Conservation (phyloP, 2,797 vertebrate species). For the Vireo griseus region DNA sequence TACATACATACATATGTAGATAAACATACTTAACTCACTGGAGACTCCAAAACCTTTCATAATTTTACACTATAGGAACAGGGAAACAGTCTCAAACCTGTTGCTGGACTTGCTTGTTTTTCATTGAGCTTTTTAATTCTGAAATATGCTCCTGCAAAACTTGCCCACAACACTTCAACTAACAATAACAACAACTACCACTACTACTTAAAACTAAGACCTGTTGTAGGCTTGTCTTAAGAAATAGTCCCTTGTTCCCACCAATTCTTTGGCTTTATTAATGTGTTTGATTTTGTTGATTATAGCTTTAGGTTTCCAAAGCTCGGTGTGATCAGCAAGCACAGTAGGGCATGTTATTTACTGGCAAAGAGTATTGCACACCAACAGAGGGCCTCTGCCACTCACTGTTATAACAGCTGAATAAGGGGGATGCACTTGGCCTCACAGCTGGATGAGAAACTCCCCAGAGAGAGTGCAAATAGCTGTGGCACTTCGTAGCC, state of each 20-base stretch:
- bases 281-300: neutral
- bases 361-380: neutral
- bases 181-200: neutral
- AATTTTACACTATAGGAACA: neutral
- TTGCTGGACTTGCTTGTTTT: neutral
- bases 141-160: neutral
- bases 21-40: neutral
- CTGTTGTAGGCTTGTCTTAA: neutral
- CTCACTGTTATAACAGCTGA: accelerated
- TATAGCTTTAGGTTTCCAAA: neutral
- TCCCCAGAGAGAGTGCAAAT: neutral
- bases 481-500: neutral
- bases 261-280: neutral
- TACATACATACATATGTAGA: neutral
- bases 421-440: neutral
- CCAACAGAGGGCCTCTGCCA: slow-evolving; percentile 14
- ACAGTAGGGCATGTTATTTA: neutral
- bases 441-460: neutral
- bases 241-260: neutral
- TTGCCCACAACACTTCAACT: neutral
- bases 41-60: neutral
- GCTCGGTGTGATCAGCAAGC: neutral
- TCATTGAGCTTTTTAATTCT: neutral
- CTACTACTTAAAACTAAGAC: neutral
- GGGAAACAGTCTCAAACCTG: neutral